Base-by-base conservation (phyloP, 1,140 invertebrate genomes). In the Trichogramma pretiosum region DNA sequence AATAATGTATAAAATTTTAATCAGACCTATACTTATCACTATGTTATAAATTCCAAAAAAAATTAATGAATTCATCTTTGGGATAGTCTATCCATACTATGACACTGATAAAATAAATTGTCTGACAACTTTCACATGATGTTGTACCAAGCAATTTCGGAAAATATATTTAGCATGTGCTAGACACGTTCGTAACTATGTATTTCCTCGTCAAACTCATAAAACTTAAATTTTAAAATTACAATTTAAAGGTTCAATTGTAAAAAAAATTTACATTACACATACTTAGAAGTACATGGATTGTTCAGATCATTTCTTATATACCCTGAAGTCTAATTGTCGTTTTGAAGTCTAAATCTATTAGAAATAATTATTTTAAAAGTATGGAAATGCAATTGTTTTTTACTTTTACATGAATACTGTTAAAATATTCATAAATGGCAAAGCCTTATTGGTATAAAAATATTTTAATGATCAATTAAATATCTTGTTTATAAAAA, bases 191-290 rank as follows among this genome's bases (percentile, higher is more conserved):
- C 40, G 17, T 45, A 40, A 22, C 23, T 21, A 40, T 22, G 30
- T 40, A 42, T 21, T 49, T 50, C 22, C 17, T 46, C 39, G n/a
- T 39, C 14, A 26, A 13, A 26, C 39, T 54, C 37, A 42, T 50
- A 46, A 50, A 50, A 30, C 36, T 41, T 49, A 39, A 48, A 48
- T 54, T 49, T 45, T 16, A 51, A 48, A 51, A 54, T 48, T 48
- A 54, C 18, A 34, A n/a, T 5, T 46, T 24, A 37, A 34, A 45
- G 39, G 26, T 26, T 46, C 18, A 34, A 55, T 45, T 52, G 23
- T 23, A 52, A 43, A 46, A 40, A 38, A 52, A 56, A 55, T 45
- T 53, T 56, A 60, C 49, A 49, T 56, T 52, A 50, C 48, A 44
- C 26, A 49, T 53, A 54, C 52, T 50, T 54, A 43, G 48, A 54